phyloP scores from a whole-genome alignment of 2,888 invertebrate species.

The Calliphora vomitoria region DNA sequence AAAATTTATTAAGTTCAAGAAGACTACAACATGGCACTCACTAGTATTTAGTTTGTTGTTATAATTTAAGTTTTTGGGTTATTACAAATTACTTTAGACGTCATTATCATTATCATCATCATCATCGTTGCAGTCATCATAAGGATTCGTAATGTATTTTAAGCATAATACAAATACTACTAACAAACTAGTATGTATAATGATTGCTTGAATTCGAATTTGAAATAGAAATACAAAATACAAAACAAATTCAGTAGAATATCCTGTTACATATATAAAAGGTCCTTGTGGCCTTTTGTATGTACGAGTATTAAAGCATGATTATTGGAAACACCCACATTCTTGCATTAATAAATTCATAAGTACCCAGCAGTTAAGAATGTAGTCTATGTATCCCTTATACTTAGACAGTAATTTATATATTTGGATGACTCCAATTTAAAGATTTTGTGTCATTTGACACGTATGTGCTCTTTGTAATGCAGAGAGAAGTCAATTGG shows the following conservation, averaged over 20 bases:
- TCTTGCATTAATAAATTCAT: slow-evolving; percentile 20
- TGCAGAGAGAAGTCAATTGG: too few species aligned
- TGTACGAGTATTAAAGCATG: slow-evolving; percentile 11
- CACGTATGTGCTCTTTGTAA: too few species aligned
- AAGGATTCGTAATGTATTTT: slow-evolving; percentile 18
- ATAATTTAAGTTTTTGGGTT: slow-evolving; percentile 15
- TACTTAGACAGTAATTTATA: too few species aligned
- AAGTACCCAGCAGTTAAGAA: neutral
- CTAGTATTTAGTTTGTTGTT: neutral
- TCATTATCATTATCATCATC: slow-evolving; percentile 21
- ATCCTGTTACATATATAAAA: neutral
- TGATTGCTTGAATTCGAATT: slow-evolving; percentile 25
- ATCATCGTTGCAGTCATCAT: too few species aligned
- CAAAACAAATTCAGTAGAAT: slow-evolving; percentile 7
- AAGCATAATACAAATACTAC: slow-evolving; percentile 7
- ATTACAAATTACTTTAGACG: slow-evolving; percentile 43
- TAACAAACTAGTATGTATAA: slow-evolving; percentile 19
- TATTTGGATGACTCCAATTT: too few species aligned
- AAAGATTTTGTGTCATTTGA: too few species aligned
- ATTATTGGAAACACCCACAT: slow-evolving; percentile 39
- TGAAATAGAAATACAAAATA: neutral
- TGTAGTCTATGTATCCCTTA: too few species aligned
- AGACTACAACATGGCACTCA: neutral
- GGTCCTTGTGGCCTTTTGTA: slow-evolving; percentile 29
- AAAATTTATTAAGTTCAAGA: slow-evolving; percentile 36